Evolutionary conservation across 2,888 invertebrate genomes (phyloP).

Genomic region (Drosophila putrida): DNA sequence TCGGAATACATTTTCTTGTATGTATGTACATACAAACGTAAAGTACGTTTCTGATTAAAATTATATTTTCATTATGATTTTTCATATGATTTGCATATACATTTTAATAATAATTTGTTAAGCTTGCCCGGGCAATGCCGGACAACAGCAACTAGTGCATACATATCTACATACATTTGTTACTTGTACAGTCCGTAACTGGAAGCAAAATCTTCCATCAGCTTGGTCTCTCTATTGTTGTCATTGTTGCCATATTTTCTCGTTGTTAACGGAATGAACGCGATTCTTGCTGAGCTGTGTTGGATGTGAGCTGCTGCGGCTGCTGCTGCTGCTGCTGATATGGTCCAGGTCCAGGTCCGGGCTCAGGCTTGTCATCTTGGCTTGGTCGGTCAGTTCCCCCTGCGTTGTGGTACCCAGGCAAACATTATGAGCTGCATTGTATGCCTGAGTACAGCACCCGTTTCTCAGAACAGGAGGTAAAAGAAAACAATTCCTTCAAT

Average conservation of each 20-base stretch:
- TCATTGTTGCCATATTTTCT: constrained; percentile 65
- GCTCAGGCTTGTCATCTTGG: constrained; percentile 36
- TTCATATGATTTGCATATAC: not conserved
- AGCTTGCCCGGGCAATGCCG: constrained; percentile 1
- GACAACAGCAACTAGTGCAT: not conserved
- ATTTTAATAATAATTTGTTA: not conserved
- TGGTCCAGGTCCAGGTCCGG: constrained; percentile 10
- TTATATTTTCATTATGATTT: too few relatives aligned
- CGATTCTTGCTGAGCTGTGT: constrained; percentile 20
- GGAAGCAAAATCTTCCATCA: constrained; percentile 29
- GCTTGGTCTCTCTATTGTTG: constrained; percentile 60
- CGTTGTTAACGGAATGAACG: constrained; percentile 31
- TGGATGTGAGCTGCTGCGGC: constrained; percentile 14
- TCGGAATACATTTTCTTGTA: too few relatives aligned
- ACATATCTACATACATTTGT: constrained; percentile 1
- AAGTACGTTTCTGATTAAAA: too few relatives aligned
- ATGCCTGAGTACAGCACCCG: constrained; percentile 38
- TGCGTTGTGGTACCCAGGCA: constrained; percentile 3
- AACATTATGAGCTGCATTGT: constrained; percentile 40
- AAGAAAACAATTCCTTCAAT: constrained; percentile 58
- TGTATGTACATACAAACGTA: not conserved
- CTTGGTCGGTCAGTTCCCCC: constrained; percentile 24
- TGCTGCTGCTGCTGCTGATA: constrained; percentile 34
- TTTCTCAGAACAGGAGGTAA: constrained; percentile 59
- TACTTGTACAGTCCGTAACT: constrained; percentile 14